Percentiles rank a stretch among this genome's conserved stretches.
Conservation (phyloP, 1,140 invertebrate species). For the Lepidotrigona ventralis region DNA sequence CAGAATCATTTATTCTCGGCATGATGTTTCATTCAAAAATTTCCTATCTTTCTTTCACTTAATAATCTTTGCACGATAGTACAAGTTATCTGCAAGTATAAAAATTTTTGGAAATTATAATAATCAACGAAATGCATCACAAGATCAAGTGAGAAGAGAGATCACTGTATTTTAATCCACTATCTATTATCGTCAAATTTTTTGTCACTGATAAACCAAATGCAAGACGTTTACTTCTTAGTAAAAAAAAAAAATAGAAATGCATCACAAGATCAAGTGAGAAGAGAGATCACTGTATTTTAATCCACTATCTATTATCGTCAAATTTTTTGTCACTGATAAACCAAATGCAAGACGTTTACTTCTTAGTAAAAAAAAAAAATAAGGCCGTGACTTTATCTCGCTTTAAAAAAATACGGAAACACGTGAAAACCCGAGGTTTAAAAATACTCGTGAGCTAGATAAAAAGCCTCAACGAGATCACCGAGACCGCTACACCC, state of each 20-base stretch:
- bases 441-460: neutral
- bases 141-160: too few relatives aligned
- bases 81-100: too few relatives aligned
- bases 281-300: too few relatives aligned
- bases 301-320: too few relatives aligned
- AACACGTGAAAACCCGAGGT: constrained; percentile 26
- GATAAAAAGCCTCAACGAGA: constrained; percentile 43
- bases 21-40: too few relatives aligned
- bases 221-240: neutral
- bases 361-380: neutral
- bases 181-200: neutral
- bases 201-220: neutral
- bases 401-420: constrained; percentile 37
- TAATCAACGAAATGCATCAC: too few relatives aligned
- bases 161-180: neutral
- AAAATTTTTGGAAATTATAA: too few relatives aligned
- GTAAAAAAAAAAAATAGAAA: constrained; percentile 6
- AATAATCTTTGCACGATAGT: too few relatives aligned
- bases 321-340: neutral
- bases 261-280: too few relatives aligned
- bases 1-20: too few relatives aligned
- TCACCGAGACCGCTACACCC: neutral
- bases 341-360: neutral
- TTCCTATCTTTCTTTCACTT: too few relatives aligned
- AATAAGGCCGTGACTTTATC: neutral